phyloP scores from a whole-genome alignment of 2,888 invertebrate species.

The Drosophila quasianomalipes region DNA sequence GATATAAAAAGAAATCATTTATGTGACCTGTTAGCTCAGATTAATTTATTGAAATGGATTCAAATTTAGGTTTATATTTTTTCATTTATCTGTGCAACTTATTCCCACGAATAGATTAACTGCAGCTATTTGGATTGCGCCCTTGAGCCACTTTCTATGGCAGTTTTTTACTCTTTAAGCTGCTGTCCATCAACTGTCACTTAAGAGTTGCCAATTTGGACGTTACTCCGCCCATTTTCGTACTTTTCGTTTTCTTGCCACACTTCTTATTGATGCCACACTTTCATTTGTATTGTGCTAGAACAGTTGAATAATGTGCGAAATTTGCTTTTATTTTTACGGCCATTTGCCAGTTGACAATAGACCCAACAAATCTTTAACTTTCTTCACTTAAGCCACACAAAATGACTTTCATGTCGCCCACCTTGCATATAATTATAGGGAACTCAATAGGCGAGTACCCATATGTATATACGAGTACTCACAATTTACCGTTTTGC shows the following conservation, averaged over 20 bases:
- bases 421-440: slow-evolving; percentile 65
- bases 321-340: slow-evolving; percentile 55
- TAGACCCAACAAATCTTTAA: slow-evolving; percentile 60
- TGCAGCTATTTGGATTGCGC: slow-evolving; percentile 14
- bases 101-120: background rate
- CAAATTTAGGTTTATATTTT: background rate
- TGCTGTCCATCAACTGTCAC: slow-evolving; percentile 57
- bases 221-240: slow-evolving; percentile 36
- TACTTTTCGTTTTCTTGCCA: slow-evolving; percentile 19
- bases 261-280: slow-evolving; percentile 47
- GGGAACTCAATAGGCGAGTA: slow-evolving; percentile 37
- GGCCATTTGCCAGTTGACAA: slow-evolving; percentile 47
- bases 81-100: background rate
- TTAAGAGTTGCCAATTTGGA: slow-evolving; percentile 51
- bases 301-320: slow-evolving; percentile 68
- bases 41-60: background rate
- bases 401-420: slow-evolving; percentile 47
- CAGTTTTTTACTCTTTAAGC: slow-evolving; percentile 41
- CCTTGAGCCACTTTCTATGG: slow-evolving; percentile 46
- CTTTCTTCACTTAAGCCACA: slow-evolving; percentile 60
- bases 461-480: slow-evolving; percentile 8
- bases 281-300: slow-evolving; percentile 57
- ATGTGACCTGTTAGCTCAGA: background rate
- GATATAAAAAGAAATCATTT: background rate
- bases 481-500: slow-evolving; percentile 19